Evolutionary conservation across 1,140 invertebrate species (phyloP).

Genomic region (Ectropis grisescens): DNA sequence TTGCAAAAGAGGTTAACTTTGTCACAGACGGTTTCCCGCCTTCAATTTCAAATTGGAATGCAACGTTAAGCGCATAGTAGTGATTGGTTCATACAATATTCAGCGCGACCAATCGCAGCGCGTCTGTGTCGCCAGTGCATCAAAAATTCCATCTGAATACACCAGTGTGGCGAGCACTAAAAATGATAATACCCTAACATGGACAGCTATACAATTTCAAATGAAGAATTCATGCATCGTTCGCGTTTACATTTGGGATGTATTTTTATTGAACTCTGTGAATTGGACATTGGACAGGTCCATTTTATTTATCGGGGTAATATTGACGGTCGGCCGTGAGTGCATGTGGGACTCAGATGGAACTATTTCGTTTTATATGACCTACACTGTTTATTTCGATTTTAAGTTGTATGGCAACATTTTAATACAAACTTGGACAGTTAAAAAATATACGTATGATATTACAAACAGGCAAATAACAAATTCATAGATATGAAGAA

Average conservation of each 20-base stretch:
- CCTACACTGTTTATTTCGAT: no score
- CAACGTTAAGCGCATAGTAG: conserved; percentile 53
- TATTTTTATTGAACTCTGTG: conserved; percentile 57
- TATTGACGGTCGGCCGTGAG: conserved; percentile 3
- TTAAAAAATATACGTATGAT: no score
- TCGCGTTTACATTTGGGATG: conserved; percentile 51
- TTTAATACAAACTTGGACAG: no score
- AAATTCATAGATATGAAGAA: no score
- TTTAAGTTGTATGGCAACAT: no score
- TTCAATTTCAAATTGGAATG: conserved; percentile 67
- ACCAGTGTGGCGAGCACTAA: conserved; percentile 65
- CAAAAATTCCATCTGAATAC: conserved; percentile 70
- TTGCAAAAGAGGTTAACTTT: conserved; percentile 41
- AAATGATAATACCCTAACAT: conserved; percentile 67
- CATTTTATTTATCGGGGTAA: conserved; percentile 50
- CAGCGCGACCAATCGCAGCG: conserved; percentile 54
- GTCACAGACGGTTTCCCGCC: conserved; percentile 48
- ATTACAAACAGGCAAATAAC: no score
- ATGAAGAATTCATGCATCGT: conserved; percentile 63
- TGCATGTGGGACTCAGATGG: no score
- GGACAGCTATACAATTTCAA: conserved; percentile 57
- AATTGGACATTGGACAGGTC: conserved; percentile 36
- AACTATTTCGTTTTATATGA: no score
- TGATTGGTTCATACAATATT: conserved; percentile 69
- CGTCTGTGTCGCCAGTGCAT: conserved; percentile 64